Conservation (phyloP, 2,113 vertebrate genomes). For the Ploceus nigricollis region DNA sequence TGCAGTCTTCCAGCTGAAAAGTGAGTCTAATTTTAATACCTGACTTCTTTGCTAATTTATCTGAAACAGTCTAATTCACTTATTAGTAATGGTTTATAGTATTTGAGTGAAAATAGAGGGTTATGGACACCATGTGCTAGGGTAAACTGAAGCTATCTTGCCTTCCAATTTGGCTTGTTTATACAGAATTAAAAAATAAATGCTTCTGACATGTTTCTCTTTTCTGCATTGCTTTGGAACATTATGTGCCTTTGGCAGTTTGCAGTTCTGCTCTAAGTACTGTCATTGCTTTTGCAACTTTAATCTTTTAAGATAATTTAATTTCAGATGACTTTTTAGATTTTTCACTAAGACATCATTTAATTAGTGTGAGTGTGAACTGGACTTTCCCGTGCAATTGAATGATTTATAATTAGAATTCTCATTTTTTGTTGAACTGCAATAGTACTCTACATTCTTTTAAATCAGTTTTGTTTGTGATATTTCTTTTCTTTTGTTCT, state of each 20-base stretch:
- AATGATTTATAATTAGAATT: slow-evolving; percentile 20
- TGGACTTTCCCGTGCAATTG: neutral
- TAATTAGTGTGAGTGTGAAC: neutral
- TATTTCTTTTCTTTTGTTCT: slow-evolving; percentile 7
- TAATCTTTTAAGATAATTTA: slow-evolving; percentile 12
- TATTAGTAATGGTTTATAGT: neutral
- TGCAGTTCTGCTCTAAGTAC: neutral
- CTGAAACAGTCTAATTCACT: neutral
- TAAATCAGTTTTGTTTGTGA: neutral
- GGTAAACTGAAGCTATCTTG: neutral
- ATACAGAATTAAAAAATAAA: slow-evolving; percentile 19
- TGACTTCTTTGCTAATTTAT: neutral
- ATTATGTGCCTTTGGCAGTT: slow-evolving; percentile 57
- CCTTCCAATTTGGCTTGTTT: slow-evolving; percentile 13
- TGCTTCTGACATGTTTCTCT: slow-evolving; percentile 34
- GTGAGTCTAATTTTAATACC: neutral
- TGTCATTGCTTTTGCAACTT: slow-evolving; percentile 20
- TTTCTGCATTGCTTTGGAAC: slow-evolving; percentile 18
- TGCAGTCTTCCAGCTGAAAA: neutral
- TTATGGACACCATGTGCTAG: neutral
- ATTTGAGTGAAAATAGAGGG: neutral
- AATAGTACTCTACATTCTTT: neutral
- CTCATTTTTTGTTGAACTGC: neutral
- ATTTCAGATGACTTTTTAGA: slow-evolving; percentile 32
- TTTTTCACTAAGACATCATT: slow-evolving; percentile 8